These are phyloP conservation scores for Lutjanus argentimaculatus DNA, from an alignment of 2,797 vertebrate species.

Conservation along the genomic window DNA sequence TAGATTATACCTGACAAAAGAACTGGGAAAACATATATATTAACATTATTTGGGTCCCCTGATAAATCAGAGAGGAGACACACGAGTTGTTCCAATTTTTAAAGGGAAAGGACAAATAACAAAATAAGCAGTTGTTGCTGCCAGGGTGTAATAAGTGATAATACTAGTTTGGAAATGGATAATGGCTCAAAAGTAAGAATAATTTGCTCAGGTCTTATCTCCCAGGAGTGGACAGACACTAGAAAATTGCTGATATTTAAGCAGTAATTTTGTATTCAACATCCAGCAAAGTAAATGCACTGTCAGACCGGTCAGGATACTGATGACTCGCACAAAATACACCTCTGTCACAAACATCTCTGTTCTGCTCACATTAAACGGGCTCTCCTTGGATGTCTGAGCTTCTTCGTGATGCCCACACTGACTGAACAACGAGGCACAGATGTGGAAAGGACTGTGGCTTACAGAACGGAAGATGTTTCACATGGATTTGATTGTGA, in stretches of 20 bases:
- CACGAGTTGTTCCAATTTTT: background rate
- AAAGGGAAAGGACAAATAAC: background rate
- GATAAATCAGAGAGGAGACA: background rate
- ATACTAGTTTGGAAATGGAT: constrained; percentile 15
- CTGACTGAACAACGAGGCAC: background rate
- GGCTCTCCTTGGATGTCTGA: background rate
- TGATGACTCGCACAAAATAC: background rate
- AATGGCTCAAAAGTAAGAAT: background rate
- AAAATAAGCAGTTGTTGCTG: background rate
- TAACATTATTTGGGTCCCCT: background rate
- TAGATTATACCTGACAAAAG: background rate
- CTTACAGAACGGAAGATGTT: background rate
- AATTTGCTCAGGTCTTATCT: constrained; percentile 5
- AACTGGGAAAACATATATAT: background rate
- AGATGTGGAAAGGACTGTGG: constrained; percentile 3
- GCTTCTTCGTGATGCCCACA: background rate
- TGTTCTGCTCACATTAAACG: background rate
- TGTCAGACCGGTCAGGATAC: background rate
- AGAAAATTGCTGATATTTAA: constrained; percentile 19
- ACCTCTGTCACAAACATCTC: background rate
- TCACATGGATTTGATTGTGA: background rate
- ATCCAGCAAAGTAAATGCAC: background rate
- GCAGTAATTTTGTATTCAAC: constrained; percentile 10
- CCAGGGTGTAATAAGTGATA: background rate
- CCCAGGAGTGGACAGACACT: background rate